A percentile compares a stretch with the other conserved stretches of the same genome.
These are phyloP conservation scores for Pseudomyrmex cubaensis DNA, from an alignment of 1,140 invertebrate genomes.

Conservation along the genomic window DNA sequence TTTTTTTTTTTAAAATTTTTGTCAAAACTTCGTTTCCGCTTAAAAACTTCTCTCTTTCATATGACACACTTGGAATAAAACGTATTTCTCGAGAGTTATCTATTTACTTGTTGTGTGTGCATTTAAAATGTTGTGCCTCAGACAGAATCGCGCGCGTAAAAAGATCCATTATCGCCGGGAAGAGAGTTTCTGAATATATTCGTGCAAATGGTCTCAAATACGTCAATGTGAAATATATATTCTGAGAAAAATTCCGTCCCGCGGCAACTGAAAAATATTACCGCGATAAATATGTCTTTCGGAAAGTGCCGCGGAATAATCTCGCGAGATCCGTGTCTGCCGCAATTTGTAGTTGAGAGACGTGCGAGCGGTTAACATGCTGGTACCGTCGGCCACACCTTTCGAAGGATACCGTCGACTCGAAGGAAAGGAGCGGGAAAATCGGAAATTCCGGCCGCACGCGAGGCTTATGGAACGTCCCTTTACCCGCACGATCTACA, in stretches of 20 bases:
- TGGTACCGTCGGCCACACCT: conserved; percentile 40
- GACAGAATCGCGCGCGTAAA: no score
- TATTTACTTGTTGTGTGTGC: no score
- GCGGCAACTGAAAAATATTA: background rate
- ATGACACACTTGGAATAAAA: no score
- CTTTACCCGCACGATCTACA: conserved; percentile 51
- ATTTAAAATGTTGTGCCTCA: no score
- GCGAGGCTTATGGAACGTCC: conserved; percentile 73
- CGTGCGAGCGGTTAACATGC: conserved; percentile 46
- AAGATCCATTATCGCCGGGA: no score
- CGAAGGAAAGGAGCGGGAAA: conserved; percentile 61
- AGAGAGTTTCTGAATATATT: background rate
- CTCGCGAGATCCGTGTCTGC: background rate
- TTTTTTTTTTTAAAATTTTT: no score
- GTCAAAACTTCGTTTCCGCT: no score
- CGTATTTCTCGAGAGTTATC: no score
- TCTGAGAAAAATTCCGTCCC: no score
- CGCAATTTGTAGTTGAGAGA: conserved; percentile 39
- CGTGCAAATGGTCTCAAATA: background rate
- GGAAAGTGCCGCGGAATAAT: conserved; percentile 26
- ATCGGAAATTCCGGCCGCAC: conserved; percentile 75
- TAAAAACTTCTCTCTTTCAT: no score
- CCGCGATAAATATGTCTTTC: conserved; percentile 1
- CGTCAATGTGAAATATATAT: no score
- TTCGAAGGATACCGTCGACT: conserved; percentile 24